These are phyloP conservation scores for Amphipyra berbera DNA, from an alignment of 2,888 invertebrate genomes.

Conservation along the genomic window DNA sequence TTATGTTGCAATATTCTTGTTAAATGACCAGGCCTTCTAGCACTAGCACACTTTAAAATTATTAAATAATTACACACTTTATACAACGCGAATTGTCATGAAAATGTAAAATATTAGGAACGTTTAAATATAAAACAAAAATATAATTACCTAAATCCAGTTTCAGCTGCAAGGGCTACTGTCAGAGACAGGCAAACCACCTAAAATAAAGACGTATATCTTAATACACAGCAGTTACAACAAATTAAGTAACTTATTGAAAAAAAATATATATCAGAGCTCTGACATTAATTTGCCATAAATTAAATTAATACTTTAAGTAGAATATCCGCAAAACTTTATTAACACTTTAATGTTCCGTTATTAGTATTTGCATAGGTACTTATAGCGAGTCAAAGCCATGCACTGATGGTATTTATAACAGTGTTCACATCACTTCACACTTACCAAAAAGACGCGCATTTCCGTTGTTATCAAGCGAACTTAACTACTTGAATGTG, in stretches of 20 bases:
- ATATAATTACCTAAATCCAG: conserved; percentile 66
- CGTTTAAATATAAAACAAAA: not conserved
- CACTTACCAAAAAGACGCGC: conserved; percentile 82
- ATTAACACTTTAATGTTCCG: conserved; percentile 17
- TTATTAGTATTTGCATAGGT: conserved; percentile 21
- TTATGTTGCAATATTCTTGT: too few species aligned
- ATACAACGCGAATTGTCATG: too few species aligned
- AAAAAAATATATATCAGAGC: conserved; percentile 22
- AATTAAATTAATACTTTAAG: conserved; percentile 42
- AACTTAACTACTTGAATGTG: conserved; percentile 80
- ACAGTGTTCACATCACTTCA: conserved; percentile 23
- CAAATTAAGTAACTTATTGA: conserved; percentile 17
- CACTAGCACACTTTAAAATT: too few species aligned
- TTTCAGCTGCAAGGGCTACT: conserved; percentile 76
- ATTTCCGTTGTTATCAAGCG: conserved; percentile 80
- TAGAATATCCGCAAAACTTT: conserved; percentile 19
- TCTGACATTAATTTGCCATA: conserved; percentile 41
- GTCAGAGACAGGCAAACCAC: conserved; percentile 74
- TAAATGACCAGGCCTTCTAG: too few species aligned
- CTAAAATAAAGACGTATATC: conserved; percentile 68
- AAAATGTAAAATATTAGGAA: too few species aligned
- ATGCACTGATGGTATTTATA: conserved; percentile 17
- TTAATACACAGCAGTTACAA: conserved; percentile 8
- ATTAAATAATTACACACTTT: too few species aligned
- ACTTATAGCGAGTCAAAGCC: conserved; percentile 21